phyloP scores from a whole-genome alignment of 92 coral and sea anemone genomes.

The Porites divaricata region DNA sequence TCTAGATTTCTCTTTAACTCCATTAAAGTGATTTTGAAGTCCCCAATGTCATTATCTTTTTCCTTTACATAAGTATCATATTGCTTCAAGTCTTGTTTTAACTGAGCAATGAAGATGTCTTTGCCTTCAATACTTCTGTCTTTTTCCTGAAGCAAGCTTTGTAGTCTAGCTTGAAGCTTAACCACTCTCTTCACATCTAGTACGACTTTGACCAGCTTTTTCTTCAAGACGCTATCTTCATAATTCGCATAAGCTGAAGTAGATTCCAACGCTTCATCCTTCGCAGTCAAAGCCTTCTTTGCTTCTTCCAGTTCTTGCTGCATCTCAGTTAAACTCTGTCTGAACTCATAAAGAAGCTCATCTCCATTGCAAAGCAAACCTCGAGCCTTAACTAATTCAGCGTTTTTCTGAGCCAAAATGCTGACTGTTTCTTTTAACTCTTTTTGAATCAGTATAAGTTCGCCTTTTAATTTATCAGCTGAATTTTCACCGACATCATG shows the following conservation, averaged over 20 bases:
- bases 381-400: background rate
- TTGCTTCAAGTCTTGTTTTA: background rate
- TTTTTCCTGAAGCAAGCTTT: background rate
- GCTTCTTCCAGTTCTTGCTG: background rate
- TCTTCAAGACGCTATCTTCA: background rate
- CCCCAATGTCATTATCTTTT: background rate
- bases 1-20: background rate
- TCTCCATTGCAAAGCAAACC: background rate
- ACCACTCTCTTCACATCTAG: slow-evolving; percentile 1
- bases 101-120: background rate
- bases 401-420: background rate
- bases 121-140: background rate
- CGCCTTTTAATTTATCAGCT: background rate
- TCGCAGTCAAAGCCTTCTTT: background rate
- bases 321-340: background rate
- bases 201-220: background rate
- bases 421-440: background rate
- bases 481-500: background rate
- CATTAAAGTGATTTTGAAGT: background rate
- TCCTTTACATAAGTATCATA: background rate
- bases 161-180: background rate
- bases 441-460: background rate
- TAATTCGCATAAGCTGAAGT: background rate
- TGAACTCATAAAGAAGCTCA: background rate
- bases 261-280: background rate